Evolutionary conservation across 2,888 invertebrate species (phyloP), one percentile per base, ranked within the genome.

Genomic region (Palloptera scutellata): DNA sequence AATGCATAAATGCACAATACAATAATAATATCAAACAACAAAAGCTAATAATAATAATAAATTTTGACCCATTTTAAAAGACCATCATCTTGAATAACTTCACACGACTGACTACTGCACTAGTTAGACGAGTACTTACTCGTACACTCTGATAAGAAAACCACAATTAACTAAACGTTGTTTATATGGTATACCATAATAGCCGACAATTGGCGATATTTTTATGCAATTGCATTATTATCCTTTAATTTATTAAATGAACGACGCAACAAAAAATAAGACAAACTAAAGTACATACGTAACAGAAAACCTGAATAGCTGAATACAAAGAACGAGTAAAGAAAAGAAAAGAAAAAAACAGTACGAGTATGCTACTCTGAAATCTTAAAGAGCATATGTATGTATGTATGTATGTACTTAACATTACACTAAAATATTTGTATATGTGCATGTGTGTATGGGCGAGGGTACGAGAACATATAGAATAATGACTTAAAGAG

Each of bases 201-300:
- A 30, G n/a, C n/a, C 6, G 30, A 19, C 17, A 55, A 51, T 57
- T 40, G 17, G 42, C 51, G 45, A 64, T 51, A 48, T 45, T n/a
- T 58, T 45, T 41, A 52, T 65, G 30, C 52, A 66, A 63, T 67
- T 75, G 71, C 72, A 77, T 77, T 30, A 30, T 30, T 77, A 79
- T 79, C 79, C 79, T 77, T 79, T 76, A 75, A 79, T 78, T 78
- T 69, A 70, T 48, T 40, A 51, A 42, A 57, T 43, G 19, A n/a
- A n/a, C n/a, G n/a, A n/a, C n/a, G n/a, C n/a, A 30, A 30, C 6
- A 30, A 30, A 30, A 30, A 30, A 30, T 30, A 30, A 30, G 6
- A 30, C n/a, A 6, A 30, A 2, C 30, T 30, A 30, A 30, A 30
- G 3, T 30, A 30, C 30, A 6, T 30, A 30, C 30, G 30, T 30